Evolutionary conservation across 2,888 invertebrate species (phyloP).

Genomic region (Crepidodera aurea): DNA sequence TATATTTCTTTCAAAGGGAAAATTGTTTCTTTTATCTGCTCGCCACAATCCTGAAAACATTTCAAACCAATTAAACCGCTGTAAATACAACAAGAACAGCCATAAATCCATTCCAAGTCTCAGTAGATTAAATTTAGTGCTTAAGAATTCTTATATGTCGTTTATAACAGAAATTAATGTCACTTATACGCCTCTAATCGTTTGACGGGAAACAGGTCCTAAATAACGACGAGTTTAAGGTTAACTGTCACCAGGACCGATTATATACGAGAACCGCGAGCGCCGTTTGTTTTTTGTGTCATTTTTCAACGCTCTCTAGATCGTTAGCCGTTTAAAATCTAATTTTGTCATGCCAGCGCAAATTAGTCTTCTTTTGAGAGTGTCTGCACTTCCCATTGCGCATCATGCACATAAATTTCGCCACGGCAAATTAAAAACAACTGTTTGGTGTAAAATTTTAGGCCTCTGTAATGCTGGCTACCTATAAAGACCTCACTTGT

Average conservation of each 20-base stretch:
- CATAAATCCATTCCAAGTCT: conserved; percentile 48
- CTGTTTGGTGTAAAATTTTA: conserved; percentile 59
- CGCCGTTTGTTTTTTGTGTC: conserved; percentile 54
- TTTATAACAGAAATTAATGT: conserved; percentile 60
- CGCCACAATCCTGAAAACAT: conserved; percentile 35
- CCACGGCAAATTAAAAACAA: conserved; percentile 63
- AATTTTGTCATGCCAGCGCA: conserved; percentile 60
- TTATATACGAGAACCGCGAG: conserved; percentile 51
- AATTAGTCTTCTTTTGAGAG: conserved; percentile 59
- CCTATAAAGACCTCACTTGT: conserved; percentile 38
- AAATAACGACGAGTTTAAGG: conserved; percentile 34
- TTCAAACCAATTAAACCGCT: conserved; percentile 48
- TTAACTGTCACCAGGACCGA: conserved; percentile 45
- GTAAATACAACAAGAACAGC: conserved; percentile 46
- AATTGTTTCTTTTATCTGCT: conserved; percentile 16
- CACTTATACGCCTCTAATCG: conserved; percentile 56
- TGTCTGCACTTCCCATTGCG: conserved; percentile 59
- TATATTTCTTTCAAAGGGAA: not conserved
- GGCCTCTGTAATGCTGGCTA: conserved; percentile 33
- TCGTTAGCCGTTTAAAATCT: conserved; percentile 63
- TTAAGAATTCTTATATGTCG: conserved; percentile 55
- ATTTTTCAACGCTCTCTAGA: conserved; percentile 60
- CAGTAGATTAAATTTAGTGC: conserved; percentile 51
- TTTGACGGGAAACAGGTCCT: conserved; percentile 44
- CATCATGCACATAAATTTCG: conserved; percentile 58